Evolutionary conservation across 2,113 vertebrate species (phyloP).

Genomic region (Phoenicopterus ruber): DNA sequence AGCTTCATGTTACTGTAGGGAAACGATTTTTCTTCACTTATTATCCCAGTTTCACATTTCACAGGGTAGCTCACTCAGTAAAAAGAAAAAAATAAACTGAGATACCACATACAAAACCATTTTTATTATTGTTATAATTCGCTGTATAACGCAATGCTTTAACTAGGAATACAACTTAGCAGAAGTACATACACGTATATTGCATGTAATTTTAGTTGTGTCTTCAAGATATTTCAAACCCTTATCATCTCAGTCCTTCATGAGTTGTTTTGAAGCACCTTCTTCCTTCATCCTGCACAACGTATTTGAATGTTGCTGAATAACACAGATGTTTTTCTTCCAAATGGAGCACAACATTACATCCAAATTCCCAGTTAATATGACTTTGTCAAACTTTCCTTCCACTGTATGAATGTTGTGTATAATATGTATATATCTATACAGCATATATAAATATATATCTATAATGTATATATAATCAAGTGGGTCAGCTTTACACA

Average conservation of each 20-base stretch:
- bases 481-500: slow-evolving; percentile 49
- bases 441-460: slow-evolving; percentile 67
- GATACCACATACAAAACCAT: slow-evolving; percentile 33
- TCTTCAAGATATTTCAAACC: slow-evolving; percentile 20
- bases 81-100: not conserved
- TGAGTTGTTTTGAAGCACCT: not conserved
- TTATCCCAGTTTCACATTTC: not conserved
- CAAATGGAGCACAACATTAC: not conserved
- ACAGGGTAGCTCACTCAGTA: not conserved
- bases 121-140: slow-evolving; percentile 54
- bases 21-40: not conserved
- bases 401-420: slow-evolving; percentile 30
- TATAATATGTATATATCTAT: slow-evolving; percentile 30
- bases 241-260: not conserved
- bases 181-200: slow-evolving; percentile 49
- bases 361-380: slow-evolving; percentile 21
- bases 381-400: slow-evolving; percentile 4
- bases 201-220: slow-evolving; percentile 29
- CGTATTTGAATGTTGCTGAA: not conserved
- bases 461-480: slow-evolving; percentile 52
- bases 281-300: not conserved
- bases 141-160: slow-evolving; percentile 41
- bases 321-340: not conserved
- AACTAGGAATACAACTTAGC: slow-evolving; percentile 50
- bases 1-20: not conserved